phyloP scores from a whole-genome alignment of 2,797 vertebrate genomes.

The Tiaroga cobitis region DNA sequence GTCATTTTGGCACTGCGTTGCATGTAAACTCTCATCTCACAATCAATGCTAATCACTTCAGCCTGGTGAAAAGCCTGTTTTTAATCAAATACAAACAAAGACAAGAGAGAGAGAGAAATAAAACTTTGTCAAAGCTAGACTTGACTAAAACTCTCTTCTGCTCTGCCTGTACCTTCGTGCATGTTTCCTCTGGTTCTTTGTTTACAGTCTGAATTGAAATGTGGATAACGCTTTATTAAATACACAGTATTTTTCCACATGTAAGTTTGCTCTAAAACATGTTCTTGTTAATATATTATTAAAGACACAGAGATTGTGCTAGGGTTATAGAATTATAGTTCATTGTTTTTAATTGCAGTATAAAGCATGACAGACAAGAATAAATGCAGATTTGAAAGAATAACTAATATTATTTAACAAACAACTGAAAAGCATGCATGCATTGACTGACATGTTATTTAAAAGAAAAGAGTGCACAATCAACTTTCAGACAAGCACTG shows the following conservation, averaged over 20 bases:
- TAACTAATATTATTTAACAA: neutral
- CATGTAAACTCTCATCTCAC: slow-evolving; percentile 37
- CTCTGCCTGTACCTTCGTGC: neutral
- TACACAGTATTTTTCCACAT: neutral
- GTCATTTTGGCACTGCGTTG: slow-evolving; percentile 19
- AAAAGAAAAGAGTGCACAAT: neutral
- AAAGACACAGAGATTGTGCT: neutral
- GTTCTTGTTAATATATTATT: neutral
- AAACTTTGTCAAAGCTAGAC: neutral
- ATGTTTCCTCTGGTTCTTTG: neutral
- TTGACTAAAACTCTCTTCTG: neutral
- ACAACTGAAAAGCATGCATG: neutral
- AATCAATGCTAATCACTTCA: slow-evolving; percentile 55
- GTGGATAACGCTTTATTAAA: neutral
- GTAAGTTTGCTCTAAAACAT: neutral
- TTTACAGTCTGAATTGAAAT: no score
- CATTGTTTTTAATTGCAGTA: neutral
- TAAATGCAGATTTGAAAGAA: neutral
- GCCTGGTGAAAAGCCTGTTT: slow-evolving; percentile 42
- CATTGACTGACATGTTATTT: neutral
- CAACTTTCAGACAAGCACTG: neutral
- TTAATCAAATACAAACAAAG: slow-evolving; percentile 46
- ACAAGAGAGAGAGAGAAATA: neutral
- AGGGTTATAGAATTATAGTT: neutral
- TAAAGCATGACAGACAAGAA: neutral